Conservation (phyloP, 2,797 vertebrate species). For the Parauchenoglanis punctatus region DNA sequence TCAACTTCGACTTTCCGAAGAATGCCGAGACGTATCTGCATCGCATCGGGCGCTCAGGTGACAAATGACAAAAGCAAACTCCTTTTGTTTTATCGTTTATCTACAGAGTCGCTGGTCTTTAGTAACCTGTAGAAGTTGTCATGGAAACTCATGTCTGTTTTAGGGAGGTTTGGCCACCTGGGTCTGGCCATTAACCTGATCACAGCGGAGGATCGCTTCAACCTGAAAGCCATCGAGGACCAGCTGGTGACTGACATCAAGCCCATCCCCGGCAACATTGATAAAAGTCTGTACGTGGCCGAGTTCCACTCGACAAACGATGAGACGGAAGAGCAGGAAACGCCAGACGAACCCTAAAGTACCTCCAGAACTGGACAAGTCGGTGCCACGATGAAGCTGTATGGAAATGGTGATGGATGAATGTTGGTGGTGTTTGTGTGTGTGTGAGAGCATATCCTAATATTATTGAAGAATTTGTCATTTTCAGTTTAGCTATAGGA, state of each 20-base stretch:
- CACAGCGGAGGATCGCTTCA: constrained; percentile 81
- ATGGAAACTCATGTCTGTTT: neutral
- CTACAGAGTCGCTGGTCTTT: neutral
- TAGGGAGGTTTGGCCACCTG: constrained; percentile 81
- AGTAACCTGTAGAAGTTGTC: neutral
- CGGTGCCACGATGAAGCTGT: neutral
- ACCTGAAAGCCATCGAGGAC: constrained; percentile 82
- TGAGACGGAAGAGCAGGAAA: constrained; percentile 52
- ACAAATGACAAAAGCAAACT: neutral
- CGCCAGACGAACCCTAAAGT: constrained; percentile 57
- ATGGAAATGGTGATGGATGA: neutral
- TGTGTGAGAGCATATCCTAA: neutral
- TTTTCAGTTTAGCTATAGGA: neutral
- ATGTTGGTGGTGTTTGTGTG: neutral
- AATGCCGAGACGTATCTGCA: constrained; percentile 83
- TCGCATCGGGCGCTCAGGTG: constrained; percentile 83
- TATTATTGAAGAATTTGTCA: neutral
- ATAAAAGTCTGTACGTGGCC: constrained; percentile 81
- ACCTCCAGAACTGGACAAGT: constrained; percentile 32
- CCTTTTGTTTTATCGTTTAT: neutral
- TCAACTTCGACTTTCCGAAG: constrained; percentile 84
- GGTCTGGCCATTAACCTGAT: constrained; percentile 83
- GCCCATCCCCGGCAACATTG: constrained; percentile 80
- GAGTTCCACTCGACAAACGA: constrained; percentile 74
- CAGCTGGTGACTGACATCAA: constrained; percentile 84